phyloP scores from a whole-genome alignment of 1,140 invertebrate genomes.

The Adoxophyes honmai region DNA sequence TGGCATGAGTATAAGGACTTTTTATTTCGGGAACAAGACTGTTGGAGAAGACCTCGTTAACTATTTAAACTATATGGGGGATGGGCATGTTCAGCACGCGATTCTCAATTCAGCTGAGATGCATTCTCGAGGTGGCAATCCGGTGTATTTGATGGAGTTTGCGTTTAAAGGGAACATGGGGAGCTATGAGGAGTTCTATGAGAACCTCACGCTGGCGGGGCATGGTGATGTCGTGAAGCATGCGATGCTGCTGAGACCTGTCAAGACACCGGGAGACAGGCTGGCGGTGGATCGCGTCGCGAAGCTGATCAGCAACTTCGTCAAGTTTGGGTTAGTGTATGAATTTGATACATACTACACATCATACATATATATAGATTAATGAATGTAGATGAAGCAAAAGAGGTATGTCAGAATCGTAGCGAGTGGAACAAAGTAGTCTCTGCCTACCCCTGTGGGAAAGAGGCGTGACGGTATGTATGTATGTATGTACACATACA shows the following conservation, averaged over 20 bases:
- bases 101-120: constrained; percentile 21
- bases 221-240: constrained; percentile 26
- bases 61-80: constrained; percentile 32
- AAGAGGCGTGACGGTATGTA: too few relatives aligned
- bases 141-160: constrained; percentile 32
- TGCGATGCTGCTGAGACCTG: constrained; percentile 19
- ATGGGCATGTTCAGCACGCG: constrained; percentile 18
- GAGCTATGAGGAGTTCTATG: constrained; percentile 22
- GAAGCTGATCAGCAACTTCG: constrained; percentile 23
- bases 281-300: constrained; percentile 19
- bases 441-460: too few relatives aligned
- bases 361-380: too few relatives aligned
- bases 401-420: too few relatives aligned
- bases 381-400: too few relatives aligned
- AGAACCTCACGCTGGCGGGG: constrained; percentile 19
- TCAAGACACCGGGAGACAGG: constrained; percentile 11
- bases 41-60: constrained; percentile 11
- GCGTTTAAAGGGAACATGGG: constrained; percentile 26
- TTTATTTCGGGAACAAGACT: constrained; percentile 23
- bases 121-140: constrained; percentile 18
- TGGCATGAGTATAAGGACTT: constrained; percentile 15
- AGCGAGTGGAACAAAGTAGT: too few relatives aligned
- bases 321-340: constrained; percentile 30
- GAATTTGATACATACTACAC: too few relatives aligned
- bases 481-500: too few relatives aligned